Conservation (phyloP, 2,113 vertebrate genomes). For the Microcebus jonahi region DNA sequence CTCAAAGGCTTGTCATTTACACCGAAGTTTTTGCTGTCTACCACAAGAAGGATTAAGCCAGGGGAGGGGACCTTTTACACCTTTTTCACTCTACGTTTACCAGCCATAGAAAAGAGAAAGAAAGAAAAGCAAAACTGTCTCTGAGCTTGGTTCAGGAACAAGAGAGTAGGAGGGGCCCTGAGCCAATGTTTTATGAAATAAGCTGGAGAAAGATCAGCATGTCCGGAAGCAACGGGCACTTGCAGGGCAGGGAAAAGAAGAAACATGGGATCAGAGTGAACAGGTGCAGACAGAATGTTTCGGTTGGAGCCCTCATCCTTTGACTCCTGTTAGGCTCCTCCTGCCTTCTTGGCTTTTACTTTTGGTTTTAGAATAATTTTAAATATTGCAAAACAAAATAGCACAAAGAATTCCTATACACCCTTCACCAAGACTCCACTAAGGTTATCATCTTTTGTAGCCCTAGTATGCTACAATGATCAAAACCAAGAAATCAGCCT, state of each 20-base stretch:
- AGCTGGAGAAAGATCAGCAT: background rate
- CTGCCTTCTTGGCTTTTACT: background rate
- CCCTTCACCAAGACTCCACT: background rate
- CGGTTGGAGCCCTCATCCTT: fast-evolving
- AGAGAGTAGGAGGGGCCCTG: background rate
- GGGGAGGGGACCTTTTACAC: background rate
- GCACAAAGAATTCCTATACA: background rate
- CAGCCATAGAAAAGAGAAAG: background rate
- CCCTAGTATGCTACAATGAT: background rate
- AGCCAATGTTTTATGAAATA: background rate
- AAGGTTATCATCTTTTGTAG: background rate
- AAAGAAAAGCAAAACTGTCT: background rate
- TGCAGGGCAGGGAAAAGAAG: background rate
- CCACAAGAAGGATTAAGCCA: background rate
- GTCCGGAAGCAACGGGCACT: slow-evolving; percentile 22
- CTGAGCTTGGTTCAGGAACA: background rate
- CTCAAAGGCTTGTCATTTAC: background rate
- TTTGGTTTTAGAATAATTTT: background rate
- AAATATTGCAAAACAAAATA: background rate
- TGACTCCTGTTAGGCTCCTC: background rate
- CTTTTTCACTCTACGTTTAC: background rate
- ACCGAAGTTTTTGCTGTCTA: background rate
- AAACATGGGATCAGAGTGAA: fast-evolving
- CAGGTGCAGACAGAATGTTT: fast-evolving
- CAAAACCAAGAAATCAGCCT: background rate